Evolutionary conservation across 35 echinoderm and acorn worm species (phyloP).

Genomic region (Chiridota heheva): DNA sequence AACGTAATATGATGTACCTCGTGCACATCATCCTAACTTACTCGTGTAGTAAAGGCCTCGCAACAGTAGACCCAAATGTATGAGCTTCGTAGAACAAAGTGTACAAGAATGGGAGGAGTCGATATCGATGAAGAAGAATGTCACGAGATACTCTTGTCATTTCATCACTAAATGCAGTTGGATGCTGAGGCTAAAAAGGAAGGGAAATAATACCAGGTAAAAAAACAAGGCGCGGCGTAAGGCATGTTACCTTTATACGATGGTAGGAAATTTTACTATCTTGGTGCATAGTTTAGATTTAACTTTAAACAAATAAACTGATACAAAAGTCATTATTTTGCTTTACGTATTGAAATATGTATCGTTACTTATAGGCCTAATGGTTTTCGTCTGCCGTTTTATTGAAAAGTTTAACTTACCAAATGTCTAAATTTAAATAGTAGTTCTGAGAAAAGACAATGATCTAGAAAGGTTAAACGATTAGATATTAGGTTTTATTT

Average conservation of each 20-base stretch:
- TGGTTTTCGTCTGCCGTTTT: no score
- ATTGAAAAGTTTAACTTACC: no score
- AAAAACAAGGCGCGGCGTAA: not conserved
- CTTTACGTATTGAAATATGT: no score
- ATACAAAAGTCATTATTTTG: no score
- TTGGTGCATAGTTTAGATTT: not conserved
- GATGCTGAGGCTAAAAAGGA: constrained; percentile 67
- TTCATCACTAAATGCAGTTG: constrained; percentile 56
- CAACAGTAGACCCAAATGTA: constrained; percentile 68
- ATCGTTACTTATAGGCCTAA: no score
- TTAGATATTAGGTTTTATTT: no score
- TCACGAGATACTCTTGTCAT: constrained; percentile 54
- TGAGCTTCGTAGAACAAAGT: constrained; percentile 77
- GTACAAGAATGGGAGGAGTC: constrained; percentile 77
- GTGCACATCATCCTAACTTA: constrained; percentile 16
- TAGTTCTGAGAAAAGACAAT: no score
- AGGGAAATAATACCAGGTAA: not conserved
- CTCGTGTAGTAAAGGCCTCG: constrained; percentile 88
- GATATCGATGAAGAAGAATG: constrained; percentile 67
- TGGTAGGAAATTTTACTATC: constrained; percentile 17
- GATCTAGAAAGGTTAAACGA: no score
- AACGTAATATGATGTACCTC: not conserved
- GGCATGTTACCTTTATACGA: constrained; percentile 37
- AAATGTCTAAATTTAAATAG: no score
- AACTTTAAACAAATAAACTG: not conserved